Percentiles rank a stretch among this genome's conserved stretches.
phyloP scores from a whole-genome alignment of 2,113 vertebrate genomes.

The Myotis yumanensis region DNA sequence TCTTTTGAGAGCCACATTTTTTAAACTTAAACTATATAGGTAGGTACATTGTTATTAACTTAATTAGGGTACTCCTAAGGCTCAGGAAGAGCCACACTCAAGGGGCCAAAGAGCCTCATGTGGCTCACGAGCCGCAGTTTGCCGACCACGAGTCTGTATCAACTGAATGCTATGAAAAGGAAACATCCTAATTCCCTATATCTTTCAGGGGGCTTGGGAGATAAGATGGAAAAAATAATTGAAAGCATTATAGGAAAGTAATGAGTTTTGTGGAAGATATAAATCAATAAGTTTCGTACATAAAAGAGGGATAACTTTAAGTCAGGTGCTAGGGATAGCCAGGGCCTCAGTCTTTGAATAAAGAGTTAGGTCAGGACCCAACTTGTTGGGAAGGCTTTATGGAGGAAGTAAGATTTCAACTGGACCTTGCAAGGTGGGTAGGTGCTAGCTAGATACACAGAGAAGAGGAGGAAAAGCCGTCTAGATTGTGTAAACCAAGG shows the following conservation, averaged over 20 bases:
- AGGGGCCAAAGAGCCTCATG: too few species aligned
- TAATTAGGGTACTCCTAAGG: too few species aligned
- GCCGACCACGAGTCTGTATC: not conserved
- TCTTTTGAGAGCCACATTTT: too few species aligned
- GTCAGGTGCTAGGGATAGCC: not conserved
- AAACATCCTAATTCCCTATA: not conserved
- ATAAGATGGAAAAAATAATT: not conserved
- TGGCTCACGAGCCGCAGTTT: too few species aligned
- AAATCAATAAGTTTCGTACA: not conserved
- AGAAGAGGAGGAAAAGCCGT: not conserved
- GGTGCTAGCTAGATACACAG: not conserved
- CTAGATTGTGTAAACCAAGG: not conserved
- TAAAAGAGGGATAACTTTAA: not conserved
- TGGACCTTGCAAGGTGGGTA: not conserved
- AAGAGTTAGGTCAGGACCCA: not conserved
- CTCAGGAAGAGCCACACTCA: too few species aligned
- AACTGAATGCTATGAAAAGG: not conserved
- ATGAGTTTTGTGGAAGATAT: not conserved
- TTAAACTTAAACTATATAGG: too few species aligned
- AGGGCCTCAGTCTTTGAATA: not conserved
- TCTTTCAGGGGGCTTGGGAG: not conserved
- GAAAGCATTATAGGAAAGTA: not conserved
- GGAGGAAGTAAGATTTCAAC: not conserved
- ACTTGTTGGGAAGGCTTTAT: not conserved
- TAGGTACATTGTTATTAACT: too few species aligned